Conservation (phyloP, 2,888 invertebrate species). For the Calliphora vomitoria region DNA sequence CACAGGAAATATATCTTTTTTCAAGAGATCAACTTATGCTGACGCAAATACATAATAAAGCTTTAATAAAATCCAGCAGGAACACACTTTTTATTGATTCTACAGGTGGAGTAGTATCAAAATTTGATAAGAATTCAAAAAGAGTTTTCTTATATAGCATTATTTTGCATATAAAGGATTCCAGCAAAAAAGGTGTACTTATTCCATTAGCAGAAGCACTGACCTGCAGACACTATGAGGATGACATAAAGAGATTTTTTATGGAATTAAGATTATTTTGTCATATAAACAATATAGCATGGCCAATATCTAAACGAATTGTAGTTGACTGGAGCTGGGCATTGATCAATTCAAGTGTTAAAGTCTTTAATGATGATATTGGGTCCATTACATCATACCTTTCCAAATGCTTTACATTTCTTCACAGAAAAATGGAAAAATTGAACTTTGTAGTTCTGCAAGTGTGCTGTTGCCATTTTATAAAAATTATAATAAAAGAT, state of each 20-base stretch:
- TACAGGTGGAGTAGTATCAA: neutral
- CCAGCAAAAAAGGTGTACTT: neutral
- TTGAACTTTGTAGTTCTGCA: slow-evolving; percentile 9
- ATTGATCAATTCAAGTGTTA: neutral
- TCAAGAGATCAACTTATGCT: neutral
- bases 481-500: slow-evolving; percentile 9
- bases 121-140: slow-evolving; percentile 12
- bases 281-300: neutral
- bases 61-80: neutral
- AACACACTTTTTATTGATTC: neutral
- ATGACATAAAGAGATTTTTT: slow-evolving; percentile 5
- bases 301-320: neutral
- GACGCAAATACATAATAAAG: neutral
- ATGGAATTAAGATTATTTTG: slow-evolving; percentile 11
- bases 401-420: neutral
- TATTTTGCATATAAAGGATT: neutral
- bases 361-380: slow-evolving; percentile 15
- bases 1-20: slow-evolving; percentile 23
- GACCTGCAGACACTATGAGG: neutral
- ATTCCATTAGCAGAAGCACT: slow-evolving; percentile 23
- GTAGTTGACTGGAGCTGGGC: slow-evolving; percentile 26
- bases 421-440: neutral
- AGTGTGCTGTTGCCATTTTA: slow-evolving; percentile 13
- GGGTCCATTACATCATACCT: neutral
- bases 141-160: slow-evolving; percentile 8